These are phyloP conservation scores for Callorhinus ursinus DNA, from an alignment of 2,113 vertebrate species.

Conservation along the genomic window DNA sequence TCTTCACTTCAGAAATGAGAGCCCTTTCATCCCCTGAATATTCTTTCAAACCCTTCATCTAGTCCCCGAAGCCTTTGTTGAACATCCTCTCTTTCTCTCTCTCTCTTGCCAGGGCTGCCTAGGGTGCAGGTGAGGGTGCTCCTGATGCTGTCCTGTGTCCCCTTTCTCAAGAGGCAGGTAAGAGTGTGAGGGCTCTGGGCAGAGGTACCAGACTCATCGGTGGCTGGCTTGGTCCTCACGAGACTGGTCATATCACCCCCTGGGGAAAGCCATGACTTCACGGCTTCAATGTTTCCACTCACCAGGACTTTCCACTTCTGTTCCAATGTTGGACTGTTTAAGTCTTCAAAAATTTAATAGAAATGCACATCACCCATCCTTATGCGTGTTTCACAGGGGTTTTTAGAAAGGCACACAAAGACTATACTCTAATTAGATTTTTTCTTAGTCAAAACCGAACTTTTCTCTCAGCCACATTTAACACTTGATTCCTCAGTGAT, in stretches of 20 bases:
- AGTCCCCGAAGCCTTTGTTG: neutral
- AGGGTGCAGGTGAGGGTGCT: neutral
- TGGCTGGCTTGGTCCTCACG: neutral
- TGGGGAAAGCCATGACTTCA: neutral
- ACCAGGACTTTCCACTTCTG: neutral
- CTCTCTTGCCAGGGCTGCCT: neutral
- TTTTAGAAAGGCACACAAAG: neutral
- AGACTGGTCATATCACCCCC: rapidly evolving
- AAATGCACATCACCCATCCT: neutral
- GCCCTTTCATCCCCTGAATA: neutral
- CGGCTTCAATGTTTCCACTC: neutral
- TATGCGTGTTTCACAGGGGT: neutral
- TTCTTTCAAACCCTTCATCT: neutral
- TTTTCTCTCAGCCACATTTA: neutral
- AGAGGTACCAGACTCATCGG: neutral
- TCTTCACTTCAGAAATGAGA: neutral
- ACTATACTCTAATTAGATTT: neutral
- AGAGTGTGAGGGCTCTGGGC: neutral
- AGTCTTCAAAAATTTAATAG: neutral
- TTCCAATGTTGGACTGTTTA: neutral
- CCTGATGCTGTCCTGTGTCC: rapidly evolving
- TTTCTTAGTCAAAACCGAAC: neutral
- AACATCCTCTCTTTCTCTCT: neutral
- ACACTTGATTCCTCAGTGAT: neutral
- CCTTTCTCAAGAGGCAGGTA: neutral